These are phyloP conservation scores for Plebejus melissa DNA, from an alignment of 2,888 invertebrate species.

Conservation along the genomic window DNA sequence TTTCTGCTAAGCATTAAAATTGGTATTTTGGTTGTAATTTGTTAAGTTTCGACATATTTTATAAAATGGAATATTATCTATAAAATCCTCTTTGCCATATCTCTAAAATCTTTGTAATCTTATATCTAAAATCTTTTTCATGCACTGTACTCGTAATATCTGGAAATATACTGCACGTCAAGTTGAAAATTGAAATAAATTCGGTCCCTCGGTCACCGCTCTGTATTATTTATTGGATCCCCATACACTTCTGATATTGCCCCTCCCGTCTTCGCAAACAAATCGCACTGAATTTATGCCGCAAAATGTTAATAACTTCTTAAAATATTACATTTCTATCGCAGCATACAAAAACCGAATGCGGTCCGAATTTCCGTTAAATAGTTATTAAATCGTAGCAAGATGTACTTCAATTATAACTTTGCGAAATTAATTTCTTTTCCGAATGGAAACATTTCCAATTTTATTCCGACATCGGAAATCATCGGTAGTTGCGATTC, in stretches of 20 bases:
- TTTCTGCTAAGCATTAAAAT: not conserved
- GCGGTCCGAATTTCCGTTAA: not conserved
- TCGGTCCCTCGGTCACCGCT: constrained; percentile 67
- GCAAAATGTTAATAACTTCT: constrained; percentile 71
- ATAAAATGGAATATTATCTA: no score
- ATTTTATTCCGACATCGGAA: constrained; percentile 41
- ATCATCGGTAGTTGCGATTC: constrained; percentile 72
- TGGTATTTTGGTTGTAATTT: not conserved
- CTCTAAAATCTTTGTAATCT: not conserved
- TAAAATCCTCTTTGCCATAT: not conserved
- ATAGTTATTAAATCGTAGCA: not conserved
- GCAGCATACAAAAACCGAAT: not conserved
- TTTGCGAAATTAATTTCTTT: constrained; percentile 7
- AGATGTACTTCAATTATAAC: not conserved
- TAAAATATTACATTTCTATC: constrained; percentile 21
- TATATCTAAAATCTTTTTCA: not conserved
- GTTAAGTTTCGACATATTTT: not conserved
- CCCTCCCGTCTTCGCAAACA: constrained; percentile 63
- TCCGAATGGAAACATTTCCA: constrained; percentile 27
- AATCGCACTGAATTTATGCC: constrained; percentile 77
- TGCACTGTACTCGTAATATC: not conserved
- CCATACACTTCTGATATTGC: constrained; percentile 64
- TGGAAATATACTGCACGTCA: constrained; percentile 8
- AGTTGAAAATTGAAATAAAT: constrained; percentile 31
- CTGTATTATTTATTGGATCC: constrained; percentile 76